Evolutionary conservation across 2,113 vertebrate species (phyloP), one percentile per base, ranked within the genome.

Genomic region (Embiotoca jacksoni): DNA sequence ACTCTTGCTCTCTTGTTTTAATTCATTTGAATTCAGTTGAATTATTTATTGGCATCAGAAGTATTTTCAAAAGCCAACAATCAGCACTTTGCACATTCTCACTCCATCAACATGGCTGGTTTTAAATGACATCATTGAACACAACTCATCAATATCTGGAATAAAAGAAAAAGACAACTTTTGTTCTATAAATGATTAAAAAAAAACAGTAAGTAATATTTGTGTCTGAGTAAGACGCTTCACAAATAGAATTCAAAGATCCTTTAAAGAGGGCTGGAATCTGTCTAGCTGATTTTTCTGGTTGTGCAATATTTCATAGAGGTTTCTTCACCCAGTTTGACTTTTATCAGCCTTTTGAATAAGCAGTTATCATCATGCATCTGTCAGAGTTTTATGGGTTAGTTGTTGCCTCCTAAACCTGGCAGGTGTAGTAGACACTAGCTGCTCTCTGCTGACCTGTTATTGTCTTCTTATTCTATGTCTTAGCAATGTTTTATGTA

Each of bases 11-110:
- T 65, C 36, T 35, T 6, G 60, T 80, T 57, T 87, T 54, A 66
- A 44, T 66, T 85, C 54, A 81, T 78, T 80, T 74, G 56, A 41
- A 76, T 77, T 77, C 74, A 70, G 30, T 8, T 71, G 67, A 79
- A 71, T 80, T 79, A 71, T 82, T 82, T 78, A 78, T 64, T 72
- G 46, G 14, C n/a, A 53, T 75, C 31, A 73, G 33, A 52, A 54
- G 36, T 35, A 11, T 64, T 73, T 82, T 64, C 37, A 72, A 50
- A 84, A 78, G 37, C 63, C 23, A 71, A 61, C 59, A 59, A 60
- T 85, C 37, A 67, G n/a, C 46, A 15, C 10, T 72, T 64, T 50
- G 52, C 55, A 11, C 75, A 39, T 33, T 71, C 30, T 55, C 4
- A 37, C 13, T 68, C 30, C 13, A 16, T 53, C 36, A 53, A 53